These are phyloP conservation scores for Cataglyphis altisquamis DNA, from an alignment of 2,888 invertebrate species.

Conservation along the genomic window DNA sequence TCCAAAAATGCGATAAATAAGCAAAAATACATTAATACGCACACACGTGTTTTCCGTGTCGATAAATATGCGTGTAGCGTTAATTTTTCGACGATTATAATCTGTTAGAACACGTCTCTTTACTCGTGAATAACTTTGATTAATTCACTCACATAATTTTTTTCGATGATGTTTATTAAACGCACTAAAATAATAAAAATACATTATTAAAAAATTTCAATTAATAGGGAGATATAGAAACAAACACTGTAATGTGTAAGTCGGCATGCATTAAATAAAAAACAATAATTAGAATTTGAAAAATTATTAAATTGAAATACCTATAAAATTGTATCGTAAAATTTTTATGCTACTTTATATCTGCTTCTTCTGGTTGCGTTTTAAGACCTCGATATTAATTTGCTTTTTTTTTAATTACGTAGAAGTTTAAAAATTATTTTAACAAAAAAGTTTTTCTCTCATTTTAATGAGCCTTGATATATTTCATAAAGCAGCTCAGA, in stretches of 20 bases:
- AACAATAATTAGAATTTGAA: constrained; percentile 9
- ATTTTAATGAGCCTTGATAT: neutral
- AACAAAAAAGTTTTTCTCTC: neutral
- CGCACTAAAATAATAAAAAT: neutral
- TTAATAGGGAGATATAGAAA: constrained; percentile 29
- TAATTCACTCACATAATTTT: neutral
- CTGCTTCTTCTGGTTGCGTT: constrained; percentile 18
- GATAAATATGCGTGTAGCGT: constrained; percentile 23
- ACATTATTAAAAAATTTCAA: constrained; percentile 1
- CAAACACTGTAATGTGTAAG: constrained; percentile 16
- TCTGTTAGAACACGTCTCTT: constrained; percentile 19
- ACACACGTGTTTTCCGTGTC: constrained; percentile 60
- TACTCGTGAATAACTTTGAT: neutral
- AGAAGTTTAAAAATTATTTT: neutral
- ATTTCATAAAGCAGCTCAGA: neutral
- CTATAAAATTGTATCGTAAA: neutral
- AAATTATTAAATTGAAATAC: constrained; percentile 14
- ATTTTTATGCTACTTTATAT: neutral
- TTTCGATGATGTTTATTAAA: neutral
- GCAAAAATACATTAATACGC: constrained; percentile 64
- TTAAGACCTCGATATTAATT: constrained; percentile 10
- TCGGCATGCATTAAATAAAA: constrained; percentile 40
- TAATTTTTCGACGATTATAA: constrained; percentile 28
- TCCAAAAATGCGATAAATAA: constrained; percentile 50
- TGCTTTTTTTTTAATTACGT: neutral